Conservation (phyloP, 2,888 invertebrate genomes). For the Pseudococcus viburni region DNA sequence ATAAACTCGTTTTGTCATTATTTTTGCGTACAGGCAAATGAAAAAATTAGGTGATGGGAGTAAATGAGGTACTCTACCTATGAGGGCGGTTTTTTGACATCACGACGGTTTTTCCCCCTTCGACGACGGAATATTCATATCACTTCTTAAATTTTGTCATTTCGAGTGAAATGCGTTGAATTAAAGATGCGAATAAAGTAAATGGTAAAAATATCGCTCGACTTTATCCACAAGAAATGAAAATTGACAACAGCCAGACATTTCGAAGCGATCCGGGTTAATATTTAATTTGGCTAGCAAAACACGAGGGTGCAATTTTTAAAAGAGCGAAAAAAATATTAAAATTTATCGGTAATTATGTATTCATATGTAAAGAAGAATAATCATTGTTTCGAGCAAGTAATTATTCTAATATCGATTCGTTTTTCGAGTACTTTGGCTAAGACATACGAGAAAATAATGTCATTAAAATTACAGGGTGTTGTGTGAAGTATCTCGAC, state of each 20-base stretch:
- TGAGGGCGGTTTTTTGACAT: background rate
- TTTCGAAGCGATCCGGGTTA: background rate
- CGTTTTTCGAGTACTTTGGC: background rate
- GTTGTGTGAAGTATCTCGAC: background rate
- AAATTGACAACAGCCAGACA: conserved; percentile 24
- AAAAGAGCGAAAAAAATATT: background rate
- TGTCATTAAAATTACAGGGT: conserved; percentile 18
- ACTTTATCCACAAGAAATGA: conserved; percentile 35
- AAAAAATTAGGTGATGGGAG: background rate
- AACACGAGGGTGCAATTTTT: background rate
- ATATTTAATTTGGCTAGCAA: conserved; percentile 37
- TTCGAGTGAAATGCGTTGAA: background rate
- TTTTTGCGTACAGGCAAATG: background rate
- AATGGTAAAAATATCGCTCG: background rate
- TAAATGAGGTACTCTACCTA: background rate
- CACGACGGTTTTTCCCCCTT: background rate
- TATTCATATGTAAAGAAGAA: background rate
- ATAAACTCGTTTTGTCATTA: conserved; percentile 9
- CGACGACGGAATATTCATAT: background rate
- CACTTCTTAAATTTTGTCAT: background rate
- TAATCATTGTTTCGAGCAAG: conserved; percentile 10
- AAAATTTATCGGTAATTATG: conserved; percentile 20
- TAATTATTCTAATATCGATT: conserved; percentile 17
- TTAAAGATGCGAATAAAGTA: conserved; percentile 21
- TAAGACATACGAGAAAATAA: background rate